Evolutionary conservation across 2,797 vertebrate species (phyloP).

Genomic region (Rhabdomys pumilio): DNA sequence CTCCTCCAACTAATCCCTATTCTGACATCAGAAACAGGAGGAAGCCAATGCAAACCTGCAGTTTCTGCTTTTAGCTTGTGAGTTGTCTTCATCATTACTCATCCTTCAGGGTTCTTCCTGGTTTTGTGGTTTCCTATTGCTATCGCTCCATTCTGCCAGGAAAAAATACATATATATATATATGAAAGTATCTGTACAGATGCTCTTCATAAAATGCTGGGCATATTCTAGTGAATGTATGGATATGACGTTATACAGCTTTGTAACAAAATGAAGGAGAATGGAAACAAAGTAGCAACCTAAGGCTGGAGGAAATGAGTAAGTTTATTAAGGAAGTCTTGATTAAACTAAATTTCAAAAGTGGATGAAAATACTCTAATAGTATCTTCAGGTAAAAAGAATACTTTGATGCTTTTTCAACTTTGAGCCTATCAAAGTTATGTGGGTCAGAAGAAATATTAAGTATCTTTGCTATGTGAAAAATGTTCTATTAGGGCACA

Average conservation of each 20-base stretch:
- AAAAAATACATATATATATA: too few relatives aligned
- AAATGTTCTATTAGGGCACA: not conserved
- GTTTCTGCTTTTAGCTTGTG: constrained; percentile 54
- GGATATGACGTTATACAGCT: not conserved
- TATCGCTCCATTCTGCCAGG: not conserved
- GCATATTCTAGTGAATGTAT: not conserved
- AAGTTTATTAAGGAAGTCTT: constrained; percentile 4
- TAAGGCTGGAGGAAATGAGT: not conserved
- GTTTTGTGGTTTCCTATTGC: not conserved
- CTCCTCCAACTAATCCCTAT: constrained; percentile 55
- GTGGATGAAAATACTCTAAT: constrained; percentile 4
- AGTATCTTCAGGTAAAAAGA: not conserved
- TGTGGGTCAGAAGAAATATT: not conserved
- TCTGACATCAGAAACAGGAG: constrained; percentile 36
- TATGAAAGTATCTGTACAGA: not conserved
- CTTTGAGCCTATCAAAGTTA: not conserved
- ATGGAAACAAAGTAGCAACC: not conserved
- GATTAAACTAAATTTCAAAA: constrained; percentile 20
- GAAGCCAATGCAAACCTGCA: constrained; percentile 50
- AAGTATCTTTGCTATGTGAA: not conserved
- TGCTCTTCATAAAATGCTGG: not conserved
- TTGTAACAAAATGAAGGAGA: not conserved
- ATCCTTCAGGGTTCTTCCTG: not conserved
- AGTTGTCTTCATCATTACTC: not conserved
- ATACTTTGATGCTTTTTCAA: not conserved